Evolutionary conservation across 2,797 vertebrate genomes (phyloP), one percentile per base, ranked within the genome.

Genomic region (Merluccius polli): DNA sequence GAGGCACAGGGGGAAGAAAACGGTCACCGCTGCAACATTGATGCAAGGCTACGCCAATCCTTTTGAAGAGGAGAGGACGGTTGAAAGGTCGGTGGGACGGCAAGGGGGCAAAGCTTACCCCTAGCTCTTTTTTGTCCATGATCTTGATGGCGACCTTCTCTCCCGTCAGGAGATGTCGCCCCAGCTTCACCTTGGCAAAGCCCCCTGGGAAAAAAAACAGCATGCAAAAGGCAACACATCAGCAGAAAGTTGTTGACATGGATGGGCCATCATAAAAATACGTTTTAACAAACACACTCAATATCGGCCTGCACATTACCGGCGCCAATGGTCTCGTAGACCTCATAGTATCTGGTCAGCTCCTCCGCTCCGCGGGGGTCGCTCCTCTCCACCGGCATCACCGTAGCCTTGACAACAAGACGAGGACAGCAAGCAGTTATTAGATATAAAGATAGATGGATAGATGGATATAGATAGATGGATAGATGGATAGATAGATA

Each of bases 101-200:
- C 1, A 5, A 13, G 27, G 0, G 33, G 0, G 33, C 0, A 2
- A 2, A 7, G 78, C 94, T 94, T 93, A 99, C 97, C 95, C 96
- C 96, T 6, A 99, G 88, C 30, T 95, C 93, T 77, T 93, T 93
- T 84, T 99, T 98, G 88, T 96, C 96, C 96, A 98, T 97, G 83
- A 98, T 96, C 92, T 98, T 99, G 87, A 98, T 92, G 27, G 97
- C 97, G 83, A 98, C 97, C 76, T 96, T 96, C 90, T 98, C 97
- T 84, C 96, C 95, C 1, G 97, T 97, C 77, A 95, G 90, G 67
- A 94, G 91, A 89, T 98, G 97, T 35, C 89, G 91, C 0, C 93
- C 97, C 74, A 97, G 94, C 79, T 98, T 98, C 52, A 99, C 97
- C 84, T 99, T 99, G 16, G 96, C 97, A 89, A 99, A 99, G 13